Percentiles rank a stretch among this genome's conserved stretches.
phyloP scores from a whole-genome alignment of 2,888 invertebrate species.

The Cheilosia soror region DNA sequence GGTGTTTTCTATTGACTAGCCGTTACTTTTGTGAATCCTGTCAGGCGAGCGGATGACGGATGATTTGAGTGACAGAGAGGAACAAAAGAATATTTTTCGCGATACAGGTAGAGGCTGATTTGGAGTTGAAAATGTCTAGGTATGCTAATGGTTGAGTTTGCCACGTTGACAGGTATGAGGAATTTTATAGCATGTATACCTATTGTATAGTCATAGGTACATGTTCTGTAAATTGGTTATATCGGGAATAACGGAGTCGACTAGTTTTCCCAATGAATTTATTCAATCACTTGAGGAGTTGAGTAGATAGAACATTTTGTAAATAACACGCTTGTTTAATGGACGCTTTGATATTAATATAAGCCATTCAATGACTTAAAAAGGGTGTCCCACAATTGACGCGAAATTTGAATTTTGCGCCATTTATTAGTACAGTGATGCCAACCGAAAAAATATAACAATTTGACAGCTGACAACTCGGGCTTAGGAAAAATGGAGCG shows the following conservation, averaged over 20 bases:
- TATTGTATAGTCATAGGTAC: background rate
- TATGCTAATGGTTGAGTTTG: slow-evolving; percentile 3
- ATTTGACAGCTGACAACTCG: no score
- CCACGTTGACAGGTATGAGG: slow-evolving; percentile 3
- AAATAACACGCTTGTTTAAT: no score
- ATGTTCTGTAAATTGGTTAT: background rate
- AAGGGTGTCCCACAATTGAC: no score
- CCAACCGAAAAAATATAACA: no score
- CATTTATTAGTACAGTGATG: no score
- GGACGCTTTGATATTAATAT: no score
- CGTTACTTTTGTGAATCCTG: slow-evolving; percentile 52
- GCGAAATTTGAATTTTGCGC: no score
- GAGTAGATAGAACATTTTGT: no score
- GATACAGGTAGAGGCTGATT: slow-evolving; percentile 1
- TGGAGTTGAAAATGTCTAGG: slow-evolving; percentile 37
- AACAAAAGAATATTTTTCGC: slow-evolving; percentile 28
- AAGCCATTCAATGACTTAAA: background rate
- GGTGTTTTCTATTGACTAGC: slow-evolving; percentile 27
- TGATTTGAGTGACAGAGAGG: slow-evolving; percentile 29
- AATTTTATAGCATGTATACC: background rate
- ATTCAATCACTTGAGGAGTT: no score
- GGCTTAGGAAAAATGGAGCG: no score
- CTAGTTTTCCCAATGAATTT: no score
- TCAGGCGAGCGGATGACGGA: slow-evolving; percentile 55
- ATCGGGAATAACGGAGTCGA: no score